phyloP scores from a whole-genome alignment of 2,888 invertebrate genomes.

The Drosophila siamana region DNA sequence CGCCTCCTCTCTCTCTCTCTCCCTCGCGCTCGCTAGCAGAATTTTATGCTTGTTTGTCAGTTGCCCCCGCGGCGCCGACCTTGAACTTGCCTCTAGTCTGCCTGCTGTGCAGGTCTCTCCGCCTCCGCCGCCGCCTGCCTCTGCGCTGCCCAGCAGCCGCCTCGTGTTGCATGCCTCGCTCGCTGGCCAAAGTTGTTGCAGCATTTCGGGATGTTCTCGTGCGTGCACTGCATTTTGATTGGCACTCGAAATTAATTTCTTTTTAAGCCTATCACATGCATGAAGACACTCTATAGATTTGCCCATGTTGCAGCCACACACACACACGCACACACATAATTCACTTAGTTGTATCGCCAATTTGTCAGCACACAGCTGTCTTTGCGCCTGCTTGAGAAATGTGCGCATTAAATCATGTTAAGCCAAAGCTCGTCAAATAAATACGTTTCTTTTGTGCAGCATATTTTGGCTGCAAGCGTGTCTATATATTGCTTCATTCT shows the following conservation, averaged over 20 bases:
- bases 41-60: constrained; percentile 25
- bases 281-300: constrained; percentile 4
- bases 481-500: too few relatives aligned
- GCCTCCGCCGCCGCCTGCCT: neutral
- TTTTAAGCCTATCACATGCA: constrained; percentile 19
- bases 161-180: constrained; percentile 18
- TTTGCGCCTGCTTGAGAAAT: neutral
- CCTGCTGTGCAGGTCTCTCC: constrained; percentile 7
- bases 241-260: constrained; percentile 54
- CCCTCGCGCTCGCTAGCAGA: constrained; percentile 21
- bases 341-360: neutral
- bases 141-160: neutral
- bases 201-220: constrained; percentile 13
- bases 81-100: constrained; percentile 55
- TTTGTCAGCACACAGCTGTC: neutral
- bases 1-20: neutral
- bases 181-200: constrained; percentile 5
- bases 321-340: neutral
- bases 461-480: too few relatives aligned
- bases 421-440: too few relatives aligned
- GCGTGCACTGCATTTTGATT: constrained; percentile 49
- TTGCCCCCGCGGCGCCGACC: constrained; percentile 43
- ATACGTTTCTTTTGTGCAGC: too few relatives aligned
- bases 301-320: neutral
- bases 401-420: neutral